Conservation (phyloP, 2,797 vertebrate genomes). For the Discoglossus pictus region DNA sequence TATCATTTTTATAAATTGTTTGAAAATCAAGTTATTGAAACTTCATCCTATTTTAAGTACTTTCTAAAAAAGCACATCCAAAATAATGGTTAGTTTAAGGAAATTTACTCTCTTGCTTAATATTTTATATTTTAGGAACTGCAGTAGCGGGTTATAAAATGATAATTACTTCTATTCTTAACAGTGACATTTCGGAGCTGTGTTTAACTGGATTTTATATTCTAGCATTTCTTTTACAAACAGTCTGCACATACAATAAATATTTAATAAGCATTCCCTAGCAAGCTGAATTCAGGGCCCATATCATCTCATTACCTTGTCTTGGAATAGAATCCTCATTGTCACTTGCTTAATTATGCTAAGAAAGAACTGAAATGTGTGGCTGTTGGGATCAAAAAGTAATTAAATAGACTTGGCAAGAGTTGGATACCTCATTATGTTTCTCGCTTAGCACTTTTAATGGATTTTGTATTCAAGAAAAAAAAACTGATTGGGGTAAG, state of each 20-base stretch:
- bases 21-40: too few relatives aligned
- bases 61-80: too few relatives aligned
- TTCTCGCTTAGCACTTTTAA: slow-evolving; percentile 78
- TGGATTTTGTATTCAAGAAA: slow-evolving; percentile 59
- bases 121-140: slow-evolving; percentile 34
- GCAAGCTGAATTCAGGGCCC: slow-evolving; percentile 71
- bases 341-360: slow-evolving; percentile 83
- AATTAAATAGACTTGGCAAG: slow-evolving; percentile 82
- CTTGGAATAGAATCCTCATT: slow-evolving; percentile 78
- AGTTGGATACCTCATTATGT: slow-evolving; percentile 78
- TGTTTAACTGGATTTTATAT: slow-evolving; percentile 66
- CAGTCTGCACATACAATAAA: slow-evolving; percentile 74
- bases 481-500: slow-evolving; percentile 59
- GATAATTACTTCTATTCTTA: slow-evolving; percentile 61
- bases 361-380: slow-evolving; percentile 73
- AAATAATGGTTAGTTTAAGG: slow-evolving; percentile 60
- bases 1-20: too few relatives aligned
- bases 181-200: slow-evolving; percentile 67
- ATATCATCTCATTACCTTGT: slow-evolving; percentile 77
- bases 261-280: slow-evolving; percentile 83
- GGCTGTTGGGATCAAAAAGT: slow-evolving; percentile 77
- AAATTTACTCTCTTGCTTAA: slow-evolving; percentile 48
- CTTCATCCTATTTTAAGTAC: too few relatives aligned
- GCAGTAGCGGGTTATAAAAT: slow-evolving; percentile 16
- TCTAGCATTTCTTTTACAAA: slow-evolving; percentile 68